Base-by-base conservation (phyloP, 2,888 invertebrate species). In the Microdon myrmicae region DNA sequence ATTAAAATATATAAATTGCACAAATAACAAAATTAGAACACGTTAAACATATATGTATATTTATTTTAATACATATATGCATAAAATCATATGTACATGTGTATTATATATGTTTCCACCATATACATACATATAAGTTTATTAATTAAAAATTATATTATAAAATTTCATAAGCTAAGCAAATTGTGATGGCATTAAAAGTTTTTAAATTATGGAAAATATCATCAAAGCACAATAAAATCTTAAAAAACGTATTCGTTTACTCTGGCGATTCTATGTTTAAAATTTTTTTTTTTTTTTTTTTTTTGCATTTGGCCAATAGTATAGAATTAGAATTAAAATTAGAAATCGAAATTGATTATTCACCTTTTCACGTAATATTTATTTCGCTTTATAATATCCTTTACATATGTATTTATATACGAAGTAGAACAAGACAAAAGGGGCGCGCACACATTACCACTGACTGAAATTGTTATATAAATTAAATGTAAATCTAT, bases 391-490 rank as follows among this genome's bases (percentile, higher is more conserved):
- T 16, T 22, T 44, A 25, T 61, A 43, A 31, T 17, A 41, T 20
- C 41, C 29, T 28, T 41, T 41, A 10, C 22, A 31, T 28, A 34
- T 20, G 16, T 34, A 31, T 64, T 31, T 64, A 41, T 28, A n/a
- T 53, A 64, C 58, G 58, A 64, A 64, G 64, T 64, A 28, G 64
- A 68, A 68, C 59, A 59, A 68, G 60, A 66, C 60, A 67, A 68
- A 67, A 67, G 64, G 68, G 68, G 68, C 69, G 69, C 69, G 68
- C 68, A 64, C 64, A 69, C 68, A 69, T 67, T 64, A 67, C 61
- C 67, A 59, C 60, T 61, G 58, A 53, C 64, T 49, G 47, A 45
- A 64, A 64, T 64, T 64, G 64, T 64, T 58, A 58, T 45, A 58
- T 43, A 64, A 58, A 58, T 56, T 26, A 56, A 51, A 51, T n/a